Base-by-base conservation (phyloP, 1,140 invertebrate genomes). In the Orchestia grillus region DNA sequence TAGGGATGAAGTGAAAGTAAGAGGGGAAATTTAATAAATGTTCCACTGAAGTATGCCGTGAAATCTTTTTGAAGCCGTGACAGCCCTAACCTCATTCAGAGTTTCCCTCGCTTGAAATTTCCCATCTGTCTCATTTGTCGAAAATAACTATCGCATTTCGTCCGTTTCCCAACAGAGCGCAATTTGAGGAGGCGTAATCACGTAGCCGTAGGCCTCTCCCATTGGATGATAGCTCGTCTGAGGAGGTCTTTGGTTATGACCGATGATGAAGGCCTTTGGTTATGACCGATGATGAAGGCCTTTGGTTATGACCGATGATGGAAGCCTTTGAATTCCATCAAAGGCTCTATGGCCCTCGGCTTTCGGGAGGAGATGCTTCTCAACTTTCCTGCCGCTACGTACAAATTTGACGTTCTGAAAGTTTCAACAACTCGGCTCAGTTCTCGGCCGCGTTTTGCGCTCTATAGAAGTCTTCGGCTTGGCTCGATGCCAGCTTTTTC, bases 271-370 rank as follows among this genome's bases (percentile, higher is more conserved):
- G 19, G 47, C 19, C 47, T 53, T 53, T 53, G 47, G 47, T 8
- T 53, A 53, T 53, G 47, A 53, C 47, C 47, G 47, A 53, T 53
- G 47, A 90, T 90, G n/a, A 41, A 94, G 92, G 44, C n/a, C 92
- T 94, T 94, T 94, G 92, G 44, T 45, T 45, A 94, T 94, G 44
- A 47, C 43, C 92, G 92, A 44, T 44, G 43, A 47, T 47, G 43
- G 92, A 42, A 45, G 92, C 92, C 92, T 45, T 45, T 45, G 92
- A 94, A 94, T 94, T 94, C 44, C 92, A 94, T 94, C 92, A 94
- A 45, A 94, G 92, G 43, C 44, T 77, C 62, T 77, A 77, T 77
- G 62, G 62, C 62, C 62, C 62, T 77, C 62, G 62, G 62, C 62
- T 77, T 77, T 77, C 15, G 62, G 28, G 28, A 8, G 62, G 62